Evolutionary conservation across 2,113 vertebrate genomes (phyloP).

Genomic region (Boulengeromyrus knoepffleri): DNA sequence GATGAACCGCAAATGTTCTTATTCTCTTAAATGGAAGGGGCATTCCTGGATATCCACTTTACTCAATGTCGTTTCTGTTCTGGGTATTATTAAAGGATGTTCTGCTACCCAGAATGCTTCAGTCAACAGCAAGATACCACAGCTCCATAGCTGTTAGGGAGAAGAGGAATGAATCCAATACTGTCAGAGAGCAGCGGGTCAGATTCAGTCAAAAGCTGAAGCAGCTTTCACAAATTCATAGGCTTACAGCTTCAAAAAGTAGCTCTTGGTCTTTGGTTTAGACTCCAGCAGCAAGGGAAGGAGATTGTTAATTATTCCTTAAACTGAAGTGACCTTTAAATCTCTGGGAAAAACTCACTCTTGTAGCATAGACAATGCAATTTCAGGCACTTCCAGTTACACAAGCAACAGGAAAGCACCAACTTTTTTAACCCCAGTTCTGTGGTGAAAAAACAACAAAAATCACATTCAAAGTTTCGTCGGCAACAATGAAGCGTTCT

Average conservation of each 20-base stretch:
- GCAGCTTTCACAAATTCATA: conserved; percentile 36
- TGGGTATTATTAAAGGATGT: not conserved
- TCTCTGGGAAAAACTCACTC: not conserved
- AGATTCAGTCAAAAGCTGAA: conserved; percentile 23
- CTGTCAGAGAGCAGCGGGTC: conserved; percentile 41
- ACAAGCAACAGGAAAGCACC: not conserved
- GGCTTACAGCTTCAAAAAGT: conserved; percentile 21
- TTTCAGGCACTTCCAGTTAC: not conserved
- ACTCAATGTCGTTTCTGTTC: not conserved
- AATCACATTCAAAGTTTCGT: not conserved
- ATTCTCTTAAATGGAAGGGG: not conserved
- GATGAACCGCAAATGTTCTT: not conserved
- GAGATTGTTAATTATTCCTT: conserved; percentile 36
- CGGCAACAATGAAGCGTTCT: not conserved
- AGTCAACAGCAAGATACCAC: conserved; percentile 10
- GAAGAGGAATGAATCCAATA: conserved; percentile 25
- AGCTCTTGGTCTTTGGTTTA: conserved; percentile 27
- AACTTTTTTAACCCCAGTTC: not conserved
- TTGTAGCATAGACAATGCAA: not conserved
- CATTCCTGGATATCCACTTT: conserved; percentile 2
- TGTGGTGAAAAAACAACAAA: not conserved
- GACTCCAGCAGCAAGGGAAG: conserved; percentile 26
- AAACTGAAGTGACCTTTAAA: conserved; percentile 21
- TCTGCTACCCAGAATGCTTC: not conserved
- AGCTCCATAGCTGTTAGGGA: conserved; percentile 24